Evolutionary conservation across 2,888 invertebrate species (phyloP), one percentile per base, ranked within the genome.

Genomic region (Ectemnius continuus): DNA sequence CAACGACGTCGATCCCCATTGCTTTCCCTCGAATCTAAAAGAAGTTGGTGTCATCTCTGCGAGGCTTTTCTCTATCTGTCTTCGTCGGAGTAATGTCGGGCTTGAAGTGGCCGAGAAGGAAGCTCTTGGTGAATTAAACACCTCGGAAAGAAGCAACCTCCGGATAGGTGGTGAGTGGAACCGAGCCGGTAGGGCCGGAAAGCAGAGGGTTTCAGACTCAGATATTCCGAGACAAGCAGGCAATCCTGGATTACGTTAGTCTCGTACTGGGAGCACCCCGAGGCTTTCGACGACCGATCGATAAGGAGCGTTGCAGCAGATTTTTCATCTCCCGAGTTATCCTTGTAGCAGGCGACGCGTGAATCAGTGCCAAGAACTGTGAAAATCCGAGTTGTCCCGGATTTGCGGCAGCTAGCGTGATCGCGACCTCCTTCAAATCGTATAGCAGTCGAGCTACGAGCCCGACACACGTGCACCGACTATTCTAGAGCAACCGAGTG

Each of bases 241-340:
- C 1, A 36, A 36, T 36, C 36, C 36, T 36, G 36, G 36, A 36
- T 71, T 57, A 47, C 45, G n/a, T 61, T 57, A 26, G 45, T 61
- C 18, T 60, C 28, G 52, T 52, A 58, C 26, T 56, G 61, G 68
- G 14, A 45, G 58, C 23, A 18, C 23, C 23, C 23, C 20, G 11
- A 16, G 16, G 18, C 11, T 46, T 14, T 8, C 59, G 45, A 5
- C 20, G 59, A 3, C 2, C 8, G 47, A 59, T 69, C 58, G 26
- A 69, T 69, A 36, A 36, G 36, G 5, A 23, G 20, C 11, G 18
- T 8, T 36, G 28, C 6, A 36, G n/a, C 4, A 2, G 36, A 14
- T 36, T 52, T 52, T 52, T 52, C 52, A 52, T 52, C 52, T 11
- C 36, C 36, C 52, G 52, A 14, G 16, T 52, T 52, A 16, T 52